Evolutionary conservation across 1,140 invertebrate genomes (phyloP).

Genomic region (Apis laboriosa): DNA sequence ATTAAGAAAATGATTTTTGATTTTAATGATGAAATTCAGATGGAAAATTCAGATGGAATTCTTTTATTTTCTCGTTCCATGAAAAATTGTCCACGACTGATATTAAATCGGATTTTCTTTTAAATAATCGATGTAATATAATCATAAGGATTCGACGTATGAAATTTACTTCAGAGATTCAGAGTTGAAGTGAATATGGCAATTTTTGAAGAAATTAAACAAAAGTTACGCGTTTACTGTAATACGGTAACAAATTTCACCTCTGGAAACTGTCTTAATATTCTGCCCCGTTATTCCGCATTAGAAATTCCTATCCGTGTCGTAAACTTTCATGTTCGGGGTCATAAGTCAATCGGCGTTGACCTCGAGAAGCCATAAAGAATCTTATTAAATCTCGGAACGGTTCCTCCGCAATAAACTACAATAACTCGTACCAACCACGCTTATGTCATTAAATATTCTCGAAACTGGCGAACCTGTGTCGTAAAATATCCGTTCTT

Average conservation of each 20-base stretch:
- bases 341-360: background rate
- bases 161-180: too few relatives aligned
- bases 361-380: background rate
- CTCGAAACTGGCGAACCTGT: background rate
- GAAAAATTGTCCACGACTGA: too few relatives aligned
- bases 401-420: background rate
- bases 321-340: background rate
- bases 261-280: background rate
- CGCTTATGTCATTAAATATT: background rate
- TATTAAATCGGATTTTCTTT: too few relatives aligned
- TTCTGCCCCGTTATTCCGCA: background rate
- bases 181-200: background rate
- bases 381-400: slow-evolving; percentile 2
- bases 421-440: background rate
- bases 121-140: too few relatives aligned
- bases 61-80: too few relatives aligned
- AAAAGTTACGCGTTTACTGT: background rate
- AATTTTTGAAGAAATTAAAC: background rate
- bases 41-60: too few relatives aligned
- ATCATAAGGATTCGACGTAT: too few relatives aligned
- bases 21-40: too few relatives aligned
- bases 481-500: slow-evolving; percentile 1
- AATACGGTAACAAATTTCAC: background rate
- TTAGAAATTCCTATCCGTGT: background rate
- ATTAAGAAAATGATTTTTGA: too few relatives aligned